Evolutionary conservation across 2,888 invertebrate species (phyloP), one percentile per base, ranked within the genome.

Genomic region (Cerastis rubricosa): DNA sequence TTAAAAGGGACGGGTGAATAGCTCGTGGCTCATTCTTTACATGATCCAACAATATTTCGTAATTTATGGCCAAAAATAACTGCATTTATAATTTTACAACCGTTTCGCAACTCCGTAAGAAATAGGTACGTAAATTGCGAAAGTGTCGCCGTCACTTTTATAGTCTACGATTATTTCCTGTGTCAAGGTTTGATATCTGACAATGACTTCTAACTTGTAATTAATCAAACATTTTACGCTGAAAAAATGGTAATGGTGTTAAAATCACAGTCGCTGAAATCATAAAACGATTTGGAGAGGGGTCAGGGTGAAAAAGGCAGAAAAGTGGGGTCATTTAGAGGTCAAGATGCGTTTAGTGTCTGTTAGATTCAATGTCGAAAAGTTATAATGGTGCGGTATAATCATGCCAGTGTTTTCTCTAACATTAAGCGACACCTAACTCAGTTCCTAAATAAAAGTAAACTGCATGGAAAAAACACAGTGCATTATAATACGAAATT

Each of bases 171-270:
- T 77, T 85, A 80, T 78, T 81, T 81, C 78, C 87, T 69, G 85
- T 90, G 93, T 91, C 92, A 93, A 92, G 93, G 93, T 61, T 74
- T 47, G 29, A 67, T 77, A 63, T 80, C 72, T 84, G 89, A 82
- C 86, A 87, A 86, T 86, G 84, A 86, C 86, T 85, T 72, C 67
- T 75, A 76, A 71, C 77, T 83, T 43, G 77, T 85, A 87, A 87
- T 86, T 86, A 89, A 87, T 85, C 85, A 82, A 71, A 71, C 43
- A 78, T 74, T 74, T 83, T 74, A 70, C 59, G 57, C 70, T 73
- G 76, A 81, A 87, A 86, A 85, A 86, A 67, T 63, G 25, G 19
- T 73, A 78, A 84, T 75, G 57, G 65, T 69, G 51, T 75, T 78
- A 74, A 78, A 79, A 80, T 78, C 71, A 71, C 71, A 64, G 73